Evolutionary conservation across 1,140 invertebrate genomes (phyloP).

Genomic region (Zaprionus kolodkinae): DNA sequence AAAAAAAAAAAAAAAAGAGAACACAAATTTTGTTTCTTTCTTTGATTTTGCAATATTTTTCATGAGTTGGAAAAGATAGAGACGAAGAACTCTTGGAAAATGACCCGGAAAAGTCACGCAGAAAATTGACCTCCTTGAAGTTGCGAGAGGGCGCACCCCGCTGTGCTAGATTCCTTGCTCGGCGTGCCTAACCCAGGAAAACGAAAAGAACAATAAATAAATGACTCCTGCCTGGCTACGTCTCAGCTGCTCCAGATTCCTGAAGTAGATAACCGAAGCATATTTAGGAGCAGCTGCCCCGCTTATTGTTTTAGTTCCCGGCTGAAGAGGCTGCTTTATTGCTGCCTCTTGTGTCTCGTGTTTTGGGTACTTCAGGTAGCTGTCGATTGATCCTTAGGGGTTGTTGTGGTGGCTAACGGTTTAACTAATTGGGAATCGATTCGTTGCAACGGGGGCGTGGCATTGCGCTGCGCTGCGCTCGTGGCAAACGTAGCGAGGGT

Average conservation of each 20-base stretch:
- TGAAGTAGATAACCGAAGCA: slow-evolving; percentile 37
- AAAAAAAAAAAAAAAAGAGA: slow-evolving; percentile 28
- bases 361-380: slow-evolving; percentile 47
- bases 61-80: too few species aligned
- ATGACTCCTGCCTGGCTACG: neutral
- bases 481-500: neutral
- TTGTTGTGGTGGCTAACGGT: slow-evolving; percentile 45
- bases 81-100: slow-evolving; percentile 1
- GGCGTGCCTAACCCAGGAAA: neutral
- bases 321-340: slow-evolving; percentile 1
- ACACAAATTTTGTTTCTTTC: slow-evolving; percentile 5
- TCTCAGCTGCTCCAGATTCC: slow-evolving; percentile 47
- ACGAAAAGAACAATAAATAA: neutral
- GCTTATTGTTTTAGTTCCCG: neutral
- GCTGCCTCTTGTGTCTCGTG: neutral
- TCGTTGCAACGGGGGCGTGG: slow-evolving; percentile 39
- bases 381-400: slow-evolving; percentile 7
- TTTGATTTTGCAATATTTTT: slow-evolving; percentile 45
- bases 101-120: slow-evolving; percentile 45
- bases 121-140: slow-evolving; percentile 36
- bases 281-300: slow-evolving; percentile 20
- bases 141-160: neutral
- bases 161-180: slow-evolving; percentile 9
- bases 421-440: slow-evolving; percentile 69
- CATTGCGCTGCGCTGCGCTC: slow-evolving; percentile 4